These are phyloP conservation scores for Diploptera punctata DNA, from an alignment of 2,888 invertebrate species.

Conservation along the genomic window DNA sequence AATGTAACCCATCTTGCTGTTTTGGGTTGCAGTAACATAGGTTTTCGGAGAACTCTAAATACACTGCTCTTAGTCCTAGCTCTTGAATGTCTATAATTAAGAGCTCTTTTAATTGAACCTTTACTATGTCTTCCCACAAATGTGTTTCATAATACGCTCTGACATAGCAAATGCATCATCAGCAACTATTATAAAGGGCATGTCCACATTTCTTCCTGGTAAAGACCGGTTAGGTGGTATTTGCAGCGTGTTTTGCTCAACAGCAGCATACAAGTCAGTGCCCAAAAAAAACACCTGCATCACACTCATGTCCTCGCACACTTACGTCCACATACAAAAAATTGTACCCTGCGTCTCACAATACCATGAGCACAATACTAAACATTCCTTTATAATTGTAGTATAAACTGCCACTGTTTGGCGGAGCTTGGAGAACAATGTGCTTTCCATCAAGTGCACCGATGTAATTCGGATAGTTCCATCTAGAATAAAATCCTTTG, in stretches of 20 bases:
- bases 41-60: no score
- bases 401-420: slow-evolving; percentile 46
- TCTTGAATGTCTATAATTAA: no score
- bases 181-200: slow-evolving; percentile 10
- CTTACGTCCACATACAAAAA: slow-evolving; percentile 49
- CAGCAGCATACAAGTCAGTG: no score
- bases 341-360: slow-evolving; percentile 47
- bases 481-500: no score
- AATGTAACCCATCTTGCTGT: no score
- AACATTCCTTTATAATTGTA: slow-evolving; percentile 47
- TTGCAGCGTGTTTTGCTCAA: background rate
- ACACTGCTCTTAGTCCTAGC: no score
- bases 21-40: no score
- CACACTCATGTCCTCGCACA: slow-evolving; percentile 46
- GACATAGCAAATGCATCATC: slow-evolving; percentile 19
- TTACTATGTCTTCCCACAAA: no score
- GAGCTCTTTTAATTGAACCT: no score
- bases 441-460: slow-evolving; percentile 47
- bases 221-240: background rate
- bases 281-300: slow-evolving; percentile 44
- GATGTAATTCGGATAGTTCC: slow-evolving; percentile 49
- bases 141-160: no score
- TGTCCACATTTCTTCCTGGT: background rate
- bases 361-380: slow-evolving; percentile 46
- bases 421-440: slow-evolving; percentile 44